phyloP scores from a whole-genome alignment of 2,888 invertebrate species.

The Drosophila atroscutellata region DNA sequence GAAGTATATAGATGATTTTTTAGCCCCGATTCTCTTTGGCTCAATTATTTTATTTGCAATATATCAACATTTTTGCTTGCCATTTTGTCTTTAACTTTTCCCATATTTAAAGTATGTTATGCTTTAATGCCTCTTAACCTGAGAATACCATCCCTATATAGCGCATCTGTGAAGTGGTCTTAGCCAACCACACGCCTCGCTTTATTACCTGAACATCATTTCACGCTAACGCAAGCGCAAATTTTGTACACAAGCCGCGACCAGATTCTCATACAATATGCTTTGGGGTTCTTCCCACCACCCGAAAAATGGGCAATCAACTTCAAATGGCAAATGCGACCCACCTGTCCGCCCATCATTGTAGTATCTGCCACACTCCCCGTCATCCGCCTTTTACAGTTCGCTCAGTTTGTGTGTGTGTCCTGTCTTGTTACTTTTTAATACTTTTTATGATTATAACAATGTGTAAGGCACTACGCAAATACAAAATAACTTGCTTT shows the following conservation, averaged over 20 bases:
- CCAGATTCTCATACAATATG: slow-evolving; percentile 56
- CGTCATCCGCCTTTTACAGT: background rate
- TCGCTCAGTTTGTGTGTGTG: slow-evolving; percentile 7
- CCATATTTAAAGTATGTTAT: too few relatives aligned
- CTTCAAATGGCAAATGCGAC: slow-evolving; percentile 63
- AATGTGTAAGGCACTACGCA: slow-evolving; percentile 66
- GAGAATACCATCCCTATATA: slow-evolving; percentile 11
- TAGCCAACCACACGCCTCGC: slow-evolving; percentile 31
- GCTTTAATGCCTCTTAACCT: background rate
- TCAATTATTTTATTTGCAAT: background rate
- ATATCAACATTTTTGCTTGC: too few relatives aligned
- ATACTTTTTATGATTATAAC: slow-evolving; percentile 80
- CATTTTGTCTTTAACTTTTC: too few relatives aligned
- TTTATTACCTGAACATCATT: slow-evolving; percentile 77
- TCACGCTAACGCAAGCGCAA: slow-evolving; percentile 79
- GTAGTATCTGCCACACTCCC: background rate
- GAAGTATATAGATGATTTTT: background rate
- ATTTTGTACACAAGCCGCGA: slow-evolving; percentile 69
- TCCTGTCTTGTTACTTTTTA: slow-evolving; percentile 64
- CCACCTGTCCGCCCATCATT: slow-evolving; percentile 53
- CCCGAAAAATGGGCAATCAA: slow-evolving; percentile 76
- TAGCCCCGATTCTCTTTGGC: fast-evolving
- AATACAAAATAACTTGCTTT: slow-evolving; percentile 73
- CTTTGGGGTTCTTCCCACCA: background rate
- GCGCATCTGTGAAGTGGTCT: slow-evolving; percentile 36